These are phyloP conservation scores for Volucella inanis DNA, from an alignment of 2,888 invertebrate species.

Conservation along the genomic window DNA sequence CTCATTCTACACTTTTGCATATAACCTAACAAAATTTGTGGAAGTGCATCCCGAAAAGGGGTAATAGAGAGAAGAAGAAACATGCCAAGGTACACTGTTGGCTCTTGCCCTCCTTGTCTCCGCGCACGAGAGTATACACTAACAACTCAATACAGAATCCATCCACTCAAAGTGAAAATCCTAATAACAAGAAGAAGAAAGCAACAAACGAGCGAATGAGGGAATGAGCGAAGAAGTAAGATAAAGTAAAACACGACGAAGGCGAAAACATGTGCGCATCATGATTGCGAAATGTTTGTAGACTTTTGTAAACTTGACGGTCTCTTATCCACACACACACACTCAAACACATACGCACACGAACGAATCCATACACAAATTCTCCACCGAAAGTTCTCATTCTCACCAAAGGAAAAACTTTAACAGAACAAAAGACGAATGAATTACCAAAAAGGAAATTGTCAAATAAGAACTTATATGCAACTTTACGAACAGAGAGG, in stretches of 20 bases:
- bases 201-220: not conserved
- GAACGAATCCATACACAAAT: too few relatives aligned
- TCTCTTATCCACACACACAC: conserved; percentile 4
- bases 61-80: conserved; percentile 32
- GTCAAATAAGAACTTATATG: conserved; percentile 24
- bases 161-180: too few relatives aligned
- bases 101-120: conserved; percentile 5
- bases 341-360: conserved; percentile 6
- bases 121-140: not conserved
- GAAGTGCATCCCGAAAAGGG: conserved; percentile 34
- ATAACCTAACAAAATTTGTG: conserved; percentile 8
- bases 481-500: conserved; percentile 7
- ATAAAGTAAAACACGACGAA: conserved; percentile 24
- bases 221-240: conserved; percentile 1
- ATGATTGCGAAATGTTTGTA: conserved; percentile 47
- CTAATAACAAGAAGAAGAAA: too few relatives aligned
- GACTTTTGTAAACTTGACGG: not conserved
- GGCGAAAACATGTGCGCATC: conserved; percentile 54
- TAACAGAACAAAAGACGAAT: conserved; percentile 27
- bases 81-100: conserved; percentile 43
- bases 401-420: conserved; percentile 17
- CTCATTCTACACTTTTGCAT: not conserved
- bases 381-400: conserved; percentile 15
- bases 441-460: conserved; percentile 23
- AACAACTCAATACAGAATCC: not conserved